Evolutionary conservation across 2,113 vertebrate genomes (phyloP), one percentile per base, ranked within the genome.

Genomic region (Oreochromis niloticus): DNA sequence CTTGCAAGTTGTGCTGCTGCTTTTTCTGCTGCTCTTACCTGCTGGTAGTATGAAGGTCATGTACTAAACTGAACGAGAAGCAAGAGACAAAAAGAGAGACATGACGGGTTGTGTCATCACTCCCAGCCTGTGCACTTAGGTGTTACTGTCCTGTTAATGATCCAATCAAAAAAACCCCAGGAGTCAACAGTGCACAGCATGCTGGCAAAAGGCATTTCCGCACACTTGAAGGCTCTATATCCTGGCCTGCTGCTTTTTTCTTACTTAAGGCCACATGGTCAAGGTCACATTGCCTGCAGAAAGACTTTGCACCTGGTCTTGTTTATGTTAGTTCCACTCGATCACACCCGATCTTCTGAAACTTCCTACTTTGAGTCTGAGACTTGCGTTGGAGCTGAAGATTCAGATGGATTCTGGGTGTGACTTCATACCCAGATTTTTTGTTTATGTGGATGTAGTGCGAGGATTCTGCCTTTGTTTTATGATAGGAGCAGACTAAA

Each of bases 71-170:
- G 11, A 81, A 13, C 2, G 0, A 16, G 11, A 79, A 9, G 30
- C 3, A 16, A 9, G 59, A 82, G 43, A 43, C 71, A 50, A 78
- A 78, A 34, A 78, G 13, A 71, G 88, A 83, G 85, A 81, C 81
- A 4, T 68, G 68, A 24, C 3, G 7, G 43, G 80, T 56, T 56
- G 80, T 84, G 73, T 87, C 71, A 19, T 87, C 92, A 56, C 78
- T 87, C 87, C 17, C 89, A 75, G 89, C 83, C 19, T 86, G 88
- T 56, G 73, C 46, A 11, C 61, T 14, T 82, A 88, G 90, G 92
- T 94, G 90, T 94, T 84, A 87, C 89, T 57, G 66, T 91, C 87
- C 86, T 90, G 95, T 84, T 95, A 96, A 96, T 90, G 82, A 93
- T 91, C 94, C 91, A 94, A 95, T 96, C 94, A 95, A 89, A 94